Evolutionary conservation across 2,113 vertebrate genomes (phyloP).

Genomic region (Prunella himalayana): DNA sequence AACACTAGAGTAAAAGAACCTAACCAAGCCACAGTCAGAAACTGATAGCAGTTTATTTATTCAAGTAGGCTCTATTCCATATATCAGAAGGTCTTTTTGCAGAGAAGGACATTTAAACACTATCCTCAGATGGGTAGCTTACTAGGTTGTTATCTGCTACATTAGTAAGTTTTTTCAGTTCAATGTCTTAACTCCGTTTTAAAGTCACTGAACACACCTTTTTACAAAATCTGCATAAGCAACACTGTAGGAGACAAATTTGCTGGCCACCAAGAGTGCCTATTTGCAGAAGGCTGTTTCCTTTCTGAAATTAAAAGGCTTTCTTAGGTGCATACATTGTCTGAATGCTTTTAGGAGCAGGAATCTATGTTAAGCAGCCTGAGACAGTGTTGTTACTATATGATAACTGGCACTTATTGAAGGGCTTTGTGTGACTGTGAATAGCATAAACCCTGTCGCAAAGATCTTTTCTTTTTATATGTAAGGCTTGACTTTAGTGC

Average conservation of each 20-base stretch:
- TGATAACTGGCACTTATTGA: background rate
- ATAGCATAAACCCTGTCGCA: background rate
- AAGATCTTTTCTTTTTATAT: background rate
- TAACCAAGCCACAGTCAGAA: background rate
- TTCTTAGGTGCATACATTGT: background rate
- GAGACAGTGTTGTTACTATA: rapidly evolving
- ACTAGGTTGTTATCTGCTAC: background rate
- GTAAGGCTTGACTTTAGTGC: background rate
- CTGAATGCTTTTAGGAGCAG: background rate
- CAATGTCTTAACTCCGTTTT: background rate
- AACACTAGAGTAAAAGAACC: background rate
- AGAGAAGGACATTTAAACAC: background rate
- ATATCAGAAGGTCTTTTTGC: background rate
- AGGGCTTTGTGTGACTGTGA: background rate
- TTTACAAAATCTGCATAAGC: background rate
- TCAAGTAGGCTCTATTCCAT: background rate
- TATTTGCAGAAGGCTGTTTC: background rate
- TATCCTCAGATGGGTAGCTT: background rate
- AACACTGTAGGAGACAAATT: background rate
- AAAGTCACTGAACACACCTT: background rate
- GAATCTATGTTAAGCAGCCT: background rate
- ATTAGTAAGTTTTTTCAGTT: background rate
- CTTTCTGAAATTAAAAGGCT: background rate
- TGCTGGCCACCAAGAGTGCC: background rate
- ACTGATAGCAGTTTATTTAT: background rate